Conservation (phyloP, 2,113 vertebrate species). For the Euleptes europaea region DNA sequence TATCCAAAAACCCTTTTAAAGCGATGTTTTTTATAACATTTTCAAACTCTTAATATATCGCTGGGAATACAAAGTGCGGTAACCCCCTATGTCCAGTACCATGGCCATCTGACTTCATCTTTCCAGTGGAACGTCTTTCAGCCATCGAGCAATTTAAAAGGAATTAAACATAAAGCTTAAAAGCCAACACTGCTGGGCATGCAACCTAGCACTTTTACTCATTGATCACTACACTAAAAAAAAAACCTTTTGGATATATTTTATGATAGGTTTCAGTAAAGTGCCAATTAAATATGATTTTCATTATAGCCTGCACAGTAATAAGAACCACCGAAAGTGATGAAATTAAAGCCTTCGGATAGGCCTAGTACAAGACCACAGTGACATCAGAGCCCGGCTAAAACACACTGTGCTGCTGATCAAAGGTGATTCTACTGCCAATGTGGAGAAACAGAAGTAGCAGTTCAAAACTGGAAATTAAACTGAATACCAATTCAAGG, state of each 20-base stretch:
- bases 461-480: constrained; percentile 12
- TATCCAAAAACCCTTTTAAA: too few species aligned
- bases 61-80: too few species aligned
- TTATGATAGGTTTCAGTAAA: neutral
- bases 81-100: neutral
- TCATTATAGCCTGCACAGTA: constrained; percentile 26
- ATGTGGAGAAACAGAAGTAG: constrained; percentile 4
- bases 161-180: neutral
- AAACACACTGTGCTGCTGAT: constrained; percentile 38
- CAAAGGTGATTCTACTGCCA: constrained; percentile 27
- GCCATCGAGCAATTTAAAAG: neutral
- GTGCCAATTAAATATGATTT: constrained; percentile 38
- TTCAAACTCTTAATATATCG: too few species aligned
- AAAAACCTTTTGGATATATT: neutral
- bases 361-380: constrained; percentile 6
- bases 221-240: neutral
- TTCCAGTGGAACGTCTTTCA: neutral
- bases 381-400: constrained; percentile 4
- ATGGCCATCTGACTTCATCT: neutral
- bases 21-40: too few species aligned
- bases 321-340: constrained; percentile 36
- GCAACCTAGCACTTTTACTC: neutral
- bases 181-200: neutral
- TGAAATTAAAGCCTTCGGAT: constrained; percentile 15
- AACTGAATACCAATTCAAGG: neutral